phyloP scores from a whole-genome alignment of 2,113 vertebrate species.

The Bujurquina vittata region DNA sequence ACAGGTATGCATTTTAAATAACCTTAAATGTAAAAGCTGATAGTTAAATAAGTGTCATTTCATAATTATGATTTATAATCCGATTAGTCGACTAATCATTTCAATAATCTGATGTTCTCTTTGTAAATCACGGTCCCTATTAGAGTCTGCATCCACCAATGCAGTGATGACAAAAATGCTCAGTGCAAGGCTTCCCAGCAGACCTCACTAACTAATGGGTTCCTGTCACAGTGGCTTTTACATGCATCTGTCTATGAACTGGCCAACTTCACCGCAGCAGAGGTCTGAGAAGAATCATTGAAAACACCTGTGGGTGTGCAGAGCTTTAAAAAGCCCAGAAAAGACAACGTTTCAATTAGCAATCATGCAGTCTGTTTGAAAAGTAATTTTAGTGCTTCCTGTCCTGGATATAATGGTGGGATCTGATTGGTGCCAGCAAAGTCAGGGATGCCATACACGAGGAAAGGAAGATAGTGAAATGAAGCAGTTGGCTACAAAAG shows the following conservation, averaged over 20 bases:
- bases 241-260: neutral
- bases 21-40: no score
- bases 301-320: neutral
- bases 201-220: neutral
- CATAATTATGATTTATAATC: no score
- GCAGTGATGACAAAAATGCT: neutral
- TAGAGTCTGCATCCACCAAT: neutral
- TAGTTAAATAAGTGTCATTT: no score
- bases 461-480: neutral
- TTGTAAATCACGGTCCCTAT: neutral
- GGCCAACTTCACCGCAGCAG: neutral
- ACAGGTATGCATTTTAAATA: no score
- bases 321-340: neutral
- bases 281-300: neutral
- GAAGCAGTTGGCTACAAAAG: neutral
- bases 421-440: neutral
- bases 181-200: neutral
- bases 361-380: neutral
- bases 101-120: neutral
- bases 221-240: neutral
- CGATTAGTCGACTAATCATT: no score
- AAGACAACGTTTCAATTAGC: neutral
- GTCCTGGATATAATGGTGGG: neutral
- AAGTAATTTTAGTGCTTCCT: neutral
- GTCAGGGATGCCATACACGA: neutral